Percentiles rank a stretch among this genome's conserved stretches.
These are phyloP conservation scores for Larimichthys polyactis DNA, from an alignment of 2,113 vertebrate genomes.

Conservation along the genomic window DNA sequence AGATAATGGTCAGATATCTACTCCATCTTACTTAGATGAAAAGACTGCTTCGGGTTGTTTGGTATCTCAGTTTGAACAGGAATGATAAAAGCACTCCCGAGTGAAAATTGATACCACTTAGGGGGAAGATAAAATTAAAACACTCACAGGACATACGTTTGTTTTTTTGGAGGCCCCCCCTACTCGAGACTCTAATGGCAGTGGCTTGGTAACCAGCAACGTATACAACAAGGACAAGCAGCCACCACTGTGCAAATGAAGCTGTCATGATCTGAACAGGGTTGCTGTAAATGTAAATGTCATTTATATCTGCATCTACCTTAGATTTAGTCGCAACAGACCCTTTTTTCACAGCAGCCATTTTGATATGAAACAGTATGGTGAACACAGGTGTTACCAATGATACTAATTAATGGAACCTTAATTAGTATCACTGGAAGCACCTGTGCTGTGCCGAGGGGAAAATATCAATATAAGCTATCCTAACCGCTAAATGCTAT, in stretches of 20 bases:
- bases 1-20: constrained; percentile 43
- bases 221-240: background rate
- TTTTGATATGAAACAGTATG: too few species aligned
- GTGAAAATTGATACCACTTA: constrained; percentile 26
- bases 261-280: background rate
- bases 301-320: too few species aligned
- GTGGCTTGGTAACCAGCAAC: background rate
- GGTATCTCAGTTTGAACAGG: constrained; percentile 39
- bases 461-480: too few species aligned
- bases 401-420: too few species aligned
- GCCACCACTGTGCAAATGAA: background rate
- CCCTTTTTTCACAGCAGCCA: too few species aligned
- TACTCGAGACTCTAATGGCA: background rate
- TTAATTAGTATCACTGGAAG: too few species aligned
- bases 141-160: constrained; percentile 7
- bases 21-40: constrained; percentile 44
- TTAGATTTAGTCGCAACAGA: too few species aligned
- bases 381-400: too few species aligned
- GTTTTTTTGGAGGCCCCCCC: background rate
- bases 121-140: constrained; percentile 7
- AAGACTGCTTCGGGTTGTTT: constrained; percentile 41
- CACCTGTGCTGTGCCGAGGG: too few species aligned
- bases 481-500: too few species aligned
- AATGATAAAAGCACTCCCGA: constrained; percentile 30
- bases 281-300: too few species aligned